Evolutionary conservation across 2,888 invertebrate genomes (phyloP), one percentile per base, ranked within the genome.

Genomic region (Drosophila mulleri): DNA sequence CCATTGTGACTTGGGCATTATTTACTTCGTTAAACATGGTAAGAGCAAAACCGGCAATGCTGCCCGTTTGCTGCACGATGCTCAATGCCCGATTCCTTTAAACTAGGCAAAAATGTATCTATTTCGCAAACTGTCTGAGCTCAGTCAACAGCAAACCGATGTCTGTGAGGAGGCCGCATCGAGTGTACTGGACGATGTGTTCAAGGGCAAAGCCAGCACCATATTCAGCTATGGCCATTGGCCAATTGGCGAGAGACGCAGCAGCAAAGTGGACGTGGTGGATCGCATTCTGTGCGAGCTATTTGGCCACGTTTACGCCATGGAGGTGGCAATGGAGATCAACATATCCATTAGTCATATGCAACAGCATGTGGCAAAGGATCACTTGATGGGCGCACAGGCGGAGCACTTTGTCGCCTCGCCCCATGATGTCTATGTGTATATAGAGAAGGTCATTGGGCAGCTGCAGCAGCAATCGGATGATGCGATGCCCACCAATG

Each of bases 61-160:
- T 23, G 23, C 11, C 26, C 7, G 14, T 29, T 45, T 23, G 23
- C 7, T 23, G 26, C 48, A 57, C 62, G 12, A 16, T 23, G 32
- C 41, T 67, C 62, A 66, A 60, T 65, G 63, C 57, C 64, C 62
- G 41, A 63, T 53, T 68, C 67, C 63, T 61, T 47, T 50, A 47
- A 61, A 32, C 29, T 69, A 82, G 75, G 67, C 75, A 29, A 81
- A 78, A 64, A 72, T 85, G 37, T 87, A 81, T 75, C 41, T 83
- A 20, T 87, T 86, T 79, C 75, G 85, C n/a, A 79, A 82, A 60
- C 41, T 83, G 42, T 7, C 58, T 12, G 44, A n/a, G 7, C 58
- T 76, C 26, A 71, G 45, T 56, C 67, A 60, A 11, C 23, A 45
- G 53, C 85, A 86, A 52, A 18, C 23, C 20, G 58, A 67, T 41